Base-by-base conservation (phyloP, 2,888 invertebrate genomes). In the Rotaria macrura region DNA sequence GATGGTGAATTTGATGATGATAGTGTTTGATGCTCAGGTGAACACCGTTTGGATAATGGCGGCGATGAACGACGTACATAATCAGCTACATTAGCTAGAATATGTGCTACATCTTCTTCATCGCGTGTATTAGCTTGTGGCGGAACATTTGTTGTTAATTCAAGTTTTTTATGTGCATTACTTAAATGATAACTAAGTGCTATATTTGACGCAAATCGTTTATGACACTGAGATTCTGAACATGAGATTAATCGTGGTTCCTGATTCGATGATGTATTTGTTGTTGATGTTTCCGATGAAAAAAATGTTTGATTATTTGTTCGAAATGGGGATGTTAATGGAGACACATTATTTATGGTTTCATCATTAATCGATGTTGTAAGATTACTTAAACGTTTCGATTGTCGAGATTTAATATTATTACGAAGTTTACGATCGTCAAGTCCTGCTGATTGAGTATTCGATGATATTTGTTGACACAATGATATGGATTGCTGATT, bases 101-200 rank as follows among this genome's bases (percentile, higher is more conserved):
- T 79, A 43, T 79, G 79, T 79, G 79, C 79, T 43, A 79, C 79
- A 43, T 79, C 79, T 79, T 79, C 79, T 79, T 79, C 79, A 43
- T 79, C 43, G 10, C 65, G 79, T 7, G 79, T 40, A 43, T 43
- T 43, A 2, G 40, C 79, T 79, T 79, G 79, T n/a, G 43, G 79
- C 14, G 43, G 40, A 25, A 79, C 43, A 43, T 17, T 40, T 43
- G 34, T 1, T 38, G 65, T 38, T 34, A 34, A 34, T 65, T 79
- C 79, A 25, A 17, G 2, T n/a, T 40, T 79, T n/a, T 43, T n/a
- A 79, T 79, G 79, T 43, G 79, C 79, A 43, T 79, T 3, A 79
- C 79, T 43, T 43, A 79, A n/a, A 79, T 79, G 79, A 79, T 79
- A 79, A 79, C 34, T 25, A 10, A 79, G 43, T 43, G 79, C 79